phyloP scores from a whole-genome alignment of 2,113 vertebrate species.

The Meles meles region DNA sequence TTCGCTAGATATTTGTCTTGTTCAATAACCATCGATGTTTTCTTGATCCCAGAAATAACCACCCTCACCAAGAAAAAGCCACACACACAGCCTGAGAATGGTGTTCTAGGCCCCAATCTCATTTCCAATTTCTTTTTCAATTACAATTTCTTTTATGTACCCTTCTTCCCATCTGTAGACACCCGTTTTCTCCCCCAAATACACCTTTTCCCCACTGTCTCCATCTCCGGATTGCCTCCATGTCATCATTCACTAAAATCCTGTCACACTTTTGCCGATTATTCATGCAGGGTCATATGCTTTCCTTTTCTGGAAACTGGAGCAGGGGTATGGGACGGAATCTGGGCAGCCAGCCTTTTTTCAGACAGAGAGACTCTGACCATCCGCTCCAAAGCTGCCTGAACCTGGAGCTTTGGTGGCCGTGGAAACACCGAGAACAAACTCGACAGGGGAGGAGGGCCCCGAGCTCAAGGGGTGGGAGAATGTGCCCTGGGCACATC shows the following conservation, averaged over 20 bases:
- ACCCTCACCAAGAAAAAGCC: not conserved
- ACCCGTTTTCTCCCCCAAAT: fast-evolving
- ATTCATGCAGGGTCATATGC: not conserved
- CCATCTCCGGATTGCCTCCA: not conserved
- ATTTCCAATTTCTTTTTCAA: not conserved
- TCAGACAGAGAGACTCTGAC: not conserved
- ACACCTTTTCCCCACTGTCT: not conserved
- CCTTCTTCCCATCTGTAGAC: not conserved
- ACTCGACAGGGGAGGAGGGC: fast-evolving
- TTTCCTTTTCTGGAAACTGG: not conserved
- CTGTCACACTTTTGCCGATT: too few species aligned
- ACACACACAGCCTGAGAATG: too few species aligned
- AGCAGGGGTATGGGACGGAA: not conserved
- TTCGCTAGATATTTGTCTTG: not conserved
- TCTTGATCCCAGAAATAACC: not conserved
- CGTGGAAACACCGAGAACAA: not conserved
- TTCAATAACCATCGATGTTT: not conserved
- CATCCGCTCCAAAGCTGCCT: too few species aligned
- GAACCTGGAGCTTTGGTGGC: not conserved
- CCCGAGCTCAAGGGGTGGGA: not conserved
- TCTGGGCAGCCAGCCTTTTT: not conserved
- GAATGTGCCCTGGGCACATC: not conserved
- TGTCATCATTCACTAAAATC: not conserved
- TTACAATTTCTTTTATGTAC: not conserved
- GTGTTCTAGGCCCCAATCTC: not conserved